These are phyloP conservation scores for Tanypteryx hageni DNA, from an alignment of 2,888 invertebrate genomes.

Conservation along the genomic window DNA sequence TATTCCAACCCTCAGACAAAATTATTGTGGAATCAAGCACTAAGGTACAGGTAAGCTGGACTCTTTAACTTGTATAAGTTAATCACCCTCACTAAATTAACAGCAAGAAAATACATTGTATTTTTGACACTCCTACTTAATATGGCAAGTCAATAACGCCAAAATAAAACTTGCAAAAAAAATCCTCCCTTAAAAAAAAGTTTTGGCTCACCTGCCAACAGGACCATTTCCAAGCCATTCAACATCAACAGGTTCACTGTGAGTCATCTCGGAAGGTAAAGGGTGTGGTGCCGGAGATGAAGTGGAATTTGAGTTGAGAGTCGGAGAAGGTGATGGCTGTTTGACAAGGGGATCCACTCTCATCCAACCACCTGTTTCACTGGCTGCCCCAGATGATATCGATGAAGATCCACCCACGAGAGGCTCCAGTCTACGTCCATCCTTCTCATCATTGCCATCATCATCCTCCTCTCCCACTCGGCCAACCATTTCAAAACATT, in stretches of 20 bases:
- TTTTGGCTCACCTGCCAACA: constrained; percentile 15
- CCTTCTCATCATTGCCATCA: constrained; percentile 21
- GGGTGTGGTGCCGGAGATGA: not conserved
- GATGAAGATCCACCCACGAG: constrained; percentile 21
- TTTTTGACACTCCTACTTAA: not conserved
- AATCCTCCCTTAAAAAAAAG: not conserved
- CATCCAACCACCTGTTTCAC: constrained; percentile 44
- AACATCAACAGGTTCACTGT: not conserved
- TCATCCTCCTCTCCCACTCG: constrained; percentile 20
- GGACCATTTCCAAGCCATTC: constrained; percentile 45
- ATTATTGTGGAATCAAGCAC: no score
- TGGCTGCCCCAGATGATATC: constrained; percentile 35
- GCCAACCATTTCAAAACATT: constrained; percentile 55
- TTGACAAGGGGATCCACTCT: constrained; percentile 3
- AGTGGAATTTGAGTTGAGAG: constrained; percentile 46
- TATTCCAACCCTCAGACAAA: no score
- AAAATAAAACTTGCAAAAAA: not conserved
- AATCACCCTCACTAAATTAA: no score
- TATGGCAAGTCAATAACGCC: no score
- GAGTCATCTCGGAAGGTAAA: constrained; percentile 21
- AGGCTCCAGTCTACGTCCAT: not conserved
- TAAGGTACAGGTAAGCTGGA: not conserved
- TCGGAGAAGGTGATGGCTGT: constrained; percentile 18
- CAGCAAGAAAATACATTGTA: not conserved
- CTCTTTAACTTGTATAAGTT: no score